Evolutionary conservation across 2,888 invertebrate genomes (phyloP).

Genomic region (Priocnemis perturbator): DNA sequence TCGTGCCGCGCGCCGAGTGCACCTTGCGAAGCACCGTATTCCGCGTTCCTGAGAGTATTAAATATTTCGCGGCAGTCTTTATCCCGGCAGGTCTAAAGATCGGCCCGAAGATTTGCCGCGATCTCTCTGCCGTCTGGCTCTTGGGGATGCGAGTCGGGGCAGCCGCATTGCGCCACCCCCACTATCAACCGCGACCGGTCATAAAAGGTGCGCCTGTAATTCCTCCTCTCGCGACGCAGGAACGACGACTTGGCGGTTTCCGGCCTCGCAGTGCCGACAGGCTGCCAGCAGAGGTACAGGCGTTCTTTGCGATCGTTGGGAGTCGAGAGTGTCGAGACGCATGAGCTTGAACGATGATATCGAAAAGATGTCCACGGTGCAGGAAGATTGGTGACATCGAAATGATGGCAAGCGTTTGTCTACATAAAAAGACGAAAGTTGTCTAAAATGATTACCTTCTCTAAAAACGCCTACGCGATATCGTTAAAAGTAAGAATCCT

Average conservation of each 20-base stretch:
- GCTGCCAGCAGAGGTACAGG: too few relatives aligned
- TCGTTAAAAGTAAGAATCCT: too few relatives aligned
- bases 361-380: too few relatives aligned
- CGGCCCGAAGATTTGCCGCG: slow-evolving; percentile 27
- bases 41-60: neutral
- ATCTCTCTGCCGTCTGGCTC: slow-evolving; percentile 34
- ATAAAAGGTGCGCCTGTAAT: slow-evolving; percentile 51
- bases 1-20: too few relatives aligned
- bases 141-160: slow-evolving; percentile 51
- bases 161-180: slow-evolving; percentile 59
- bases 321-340: too few relatives aligned
- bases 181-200: slow-evolving; percentile 47
- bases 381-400: too few relatives aligned
- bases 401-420: too few relatives aligned
- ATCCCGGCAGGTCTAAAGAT: slow-evolving; percentile 1
- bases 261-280: slow-evolving; percentile 16
- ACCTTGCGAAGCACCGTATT: neutral
- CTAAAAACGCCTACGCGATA: too few relatives aligned
- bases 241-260: slow-evolving; percentile 18
- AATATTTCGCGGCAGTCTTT: neutral
- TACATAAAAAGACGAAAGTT: neutral
- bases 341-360: too few relatives aligned
- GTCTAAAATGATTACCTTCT: too few relatives aligned
- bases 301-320: neutral
- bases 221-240: slow-evolving; percentile 34